A percentile compares a stretch with the other conserved stretches of the same genome.
phyloP scores from a whole-genome alignment of 2,113 vertebrate species.

The Pseudorhombus dupliciocellatus region DNA sequence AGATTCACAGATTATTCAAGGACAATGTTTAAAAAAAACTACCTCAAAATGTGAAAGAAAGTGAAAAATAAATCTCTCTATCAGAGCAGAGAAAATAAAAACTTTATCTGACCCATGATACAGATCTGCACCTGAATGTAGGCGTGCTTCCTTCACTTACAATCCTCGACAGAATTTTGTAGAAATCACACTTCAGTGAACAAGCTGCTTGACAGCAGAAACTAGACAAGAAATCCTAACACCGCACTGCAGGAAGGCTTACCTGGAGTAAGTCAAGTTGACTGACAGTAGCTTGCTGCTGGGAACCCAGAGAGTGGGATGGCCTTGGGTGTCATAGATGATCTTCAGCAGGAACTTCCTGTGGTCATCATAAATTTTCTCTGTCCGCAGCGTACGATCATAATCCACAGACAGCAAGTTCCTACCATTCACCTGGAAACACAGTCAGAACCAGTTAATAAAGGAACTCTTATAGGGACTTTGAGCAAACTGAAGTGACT shows the following conservation, averaged over 20 bases:
- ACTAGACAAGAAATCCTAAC: background rate
- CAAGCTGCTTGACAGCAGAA: too few species aligned
- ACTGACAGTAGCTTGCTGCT: slow-evolving; percentile 97
- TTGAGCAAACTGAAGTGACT: background rate
- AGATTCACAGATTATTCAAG: too few species aligned
- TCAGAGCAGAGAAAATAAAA: too few species aligned
- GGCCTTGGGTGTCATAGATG: slow-evolving; percentile 92
- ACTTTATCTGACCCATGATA: too few species aligned
- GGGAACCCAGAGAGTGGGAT: slow-evolving; percentile 95
- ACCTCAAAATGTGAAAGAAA: too few species aligned
- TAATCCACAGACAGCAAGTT: slow-evolving; percentile 98
- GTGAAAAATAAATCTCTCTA: too few species aligned
- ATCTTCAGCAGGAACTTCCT: slow-evolving; percentile 97
- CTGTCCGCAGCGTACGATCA: slow-evolving; percentile 91
- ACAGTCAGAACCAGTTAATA: slow-evolving; percentile 4
- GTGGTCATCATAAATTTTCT: slow-evolving; percentile 99
- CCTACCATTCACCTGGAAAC: slow-evolving; percentile 92
- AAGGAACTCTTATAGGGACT: background rate
- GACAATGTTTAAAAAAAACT: too few species aligned
- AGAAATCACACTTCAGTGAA: too few species aligned
- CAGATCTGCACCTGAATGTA: too few species aligned
- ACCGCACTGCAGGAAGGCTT: background rate
- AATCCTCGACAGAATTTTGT: too few species aligned
- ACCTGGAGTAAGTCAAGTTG: slow-evolving; percentile 94
- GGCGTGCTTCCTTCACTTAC: too few species aligned